These are phyloP conservation scores for Melanostigma gelatinosum DNA, from an alignment of 2,113 vertebrate species.

Conservation along the genomic window DNA sequence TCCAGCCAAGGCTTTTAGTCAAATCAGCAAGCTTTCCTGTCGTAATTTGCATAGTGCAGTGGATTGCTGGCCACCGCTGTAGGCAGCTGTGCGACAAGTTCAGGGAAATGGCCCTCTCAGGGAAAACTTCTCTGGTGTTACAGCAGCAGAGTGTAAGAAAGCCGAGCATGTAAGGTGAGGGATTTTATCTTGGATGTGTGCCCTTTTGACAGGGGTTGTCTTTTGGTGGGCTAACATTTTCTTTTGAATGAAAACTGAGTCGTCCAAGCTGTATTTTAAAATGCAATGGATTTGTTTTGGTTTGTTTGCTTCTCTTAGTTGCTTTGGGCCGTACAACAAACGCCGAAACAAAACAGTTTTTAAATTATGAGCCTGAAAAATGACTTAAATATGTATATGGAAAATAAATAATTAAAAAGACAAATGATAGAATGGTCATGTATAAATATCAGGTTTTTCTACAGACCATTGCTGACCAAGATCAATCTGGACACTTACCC, in stretches of 20 bases:
- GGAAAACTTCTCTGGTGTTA: constrained; percentile 9
- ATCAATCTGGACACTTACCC: not conserved
- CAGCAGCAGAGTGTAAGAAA: constrained; percentile 5
- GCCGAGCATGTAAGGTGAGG: not conserved
- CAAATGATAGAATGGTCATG: not conserved
- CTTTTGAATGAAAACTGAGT: not conserved
- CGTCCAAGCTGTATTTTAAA: not conserved
- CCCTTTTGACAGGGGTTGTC: not conserved
- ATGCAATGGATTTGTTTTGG: not conserved
- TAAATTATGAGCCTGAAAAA: not conserved
- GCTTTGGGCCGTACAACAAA: not conserved
- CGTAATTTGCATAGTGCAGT: constrained; percentile 60
- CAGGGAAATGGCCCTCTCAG: not conserved
- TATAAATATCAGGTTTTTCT: not conserved
- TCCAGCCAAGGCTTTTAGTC: constrained; percentile 67
- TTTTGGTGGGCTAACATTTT: not conserved
- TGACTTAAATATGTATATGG: not conserved
- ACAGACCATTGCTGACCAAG: too few species aligned
- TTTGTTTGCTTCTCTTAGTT: not conserved
- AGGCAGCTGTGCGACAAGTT: constrained; percentile 52
- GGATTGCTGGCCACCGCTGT: constrained; percentile 39
- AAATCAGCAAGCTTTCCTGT: constrained; percentile 66
- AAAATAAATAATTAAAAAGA: not conserved
- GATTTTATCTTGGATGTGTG: not conserved
- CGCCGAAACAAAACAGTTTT: not conserved